phyloP scores from a whole-genome alignment of 2,113 vertebrate genomes.

The Nematolebias whitei region DNA sequence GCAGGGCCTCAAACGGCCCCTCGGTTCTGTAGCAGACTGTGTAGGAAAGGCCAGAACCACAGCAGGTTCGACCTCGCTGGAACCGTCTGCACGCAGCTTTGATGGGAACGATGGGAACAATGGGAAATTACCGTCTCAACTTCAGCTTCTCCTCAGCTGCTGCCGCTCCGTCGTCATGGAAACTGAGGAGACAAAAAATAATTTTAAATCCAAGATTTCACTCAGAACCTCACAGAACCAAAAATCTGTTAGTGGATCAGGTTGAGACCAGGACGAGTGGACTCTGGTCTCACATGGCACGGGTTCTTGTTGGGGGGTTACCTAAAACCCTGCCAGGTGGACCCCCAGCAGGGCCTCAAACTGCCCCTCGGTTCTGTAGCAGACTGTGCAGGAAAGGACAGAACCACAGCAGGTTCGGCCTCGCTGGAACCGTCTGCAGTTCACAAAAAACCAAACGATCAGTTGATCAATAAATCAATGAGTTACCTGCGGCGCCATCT shows the following conservation, averaged over 20 bases:
- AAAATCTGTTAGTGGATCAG: too few relatives aligned
- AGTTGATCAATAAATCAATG: too few relatives aligned
- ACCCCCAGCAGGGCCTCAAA: constrained; percentile 80
- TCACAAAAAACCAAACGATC: neutral
- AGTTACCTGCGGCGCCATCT: neutral
- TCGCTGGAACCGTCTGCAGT: constrained; percentile 65
- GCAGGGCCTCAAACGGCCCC: constrained; percentile 83
- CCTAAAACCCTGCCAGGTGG: constrained; percentile 75
- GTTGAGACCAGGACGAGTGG: neutral
- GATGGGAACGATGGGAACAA: too few relatives aligned
- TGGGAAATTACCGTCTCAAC: too few relatives aligned
- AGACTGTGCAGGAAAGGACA: constrained; percentile 77
- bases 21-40: constrained; percentile 75
- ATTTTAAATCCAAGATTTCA: too few relatives aligned
- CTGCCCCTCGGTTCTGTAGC: constrained; percentile 75
- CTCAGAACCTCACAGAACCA: too few relatives aligned
- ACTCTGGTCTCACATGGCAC: neutral
- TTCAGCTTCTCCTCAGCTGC: too few relatives aligned
- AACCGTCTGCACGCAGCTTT: constrained; percentile 65
- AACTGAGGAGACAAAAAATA: too few relatives aligned
- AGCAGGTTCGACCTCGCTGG: constrained; percentile 60
- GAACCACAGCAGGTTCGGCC: constrained; percentile 65
- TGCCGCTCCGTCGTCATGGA: too few relatives aligned
- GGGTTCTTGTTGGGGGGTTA: constrained; percentile 68
- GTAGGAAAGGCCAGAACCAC: constrained; percentile 77